Evolutionary conservation across 2,797 vertebrate species (phyloP), one percentile per base, ranked within the genome.

Genomic region (Spea hammondii): DNA sequence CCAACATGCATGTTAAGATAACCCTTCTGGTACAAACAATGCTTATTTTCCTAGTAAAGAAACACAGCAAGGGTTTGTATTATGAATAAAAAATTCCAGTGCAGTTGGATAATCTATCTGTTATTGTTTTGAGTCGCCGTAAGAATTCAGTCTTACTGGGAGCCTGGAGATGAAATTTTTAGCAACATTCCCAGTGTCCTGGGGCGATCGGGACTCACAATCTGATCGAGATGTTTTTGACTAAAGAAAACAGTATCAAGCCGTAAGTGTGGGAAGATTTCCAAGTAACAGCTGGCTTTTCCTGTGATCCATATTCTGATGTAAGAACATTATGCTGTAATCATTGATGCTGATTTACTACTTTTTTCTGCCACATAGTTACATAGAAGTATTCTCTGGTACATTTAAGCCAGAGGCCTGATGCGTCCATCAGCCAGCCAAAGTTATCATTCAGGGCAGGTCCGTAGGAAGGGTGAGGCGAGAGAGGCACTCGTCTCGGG

Each of bases 41-140:
- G 65, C 66, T 47, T 80, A 65, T 80, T 75, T 65, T 80, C 44
- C 66, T 70, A 74, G 10, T 12, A 17, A 45, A 69, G 68, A 48
- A 45, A 55, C 44, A 44, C 66, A 64, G 66, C 10, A 45, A 55
- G 57, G 44, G 14, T 6, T 53, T 65, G 32, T 49, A 65, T 47
- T 65, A 65, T 44, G 44, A 80, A 53, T 72, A 75, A 5, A n/a
- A 57, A 65, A 80, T 75, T 70, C 72, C 50, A 8, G 32, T 9
- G 72, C 14, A 13, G 46, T 70, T 74, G 65, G 69, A 66, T 74
- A 48, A 62, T 46, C 17, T 62, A 46, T 74, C 48, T 75, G 62
- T 75, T 80, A 75, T 80, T 80, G 78, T 75, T 80, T 72, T 70
- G 65, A 75, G 45, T 75, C 66, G 53, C 66, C n/a, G 54, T 6